These are phyloP conservation scores for Brachyptera putata DNA, from an alignment of 2,888 invertebrate species.

Conservation along the genomic window DNA sequence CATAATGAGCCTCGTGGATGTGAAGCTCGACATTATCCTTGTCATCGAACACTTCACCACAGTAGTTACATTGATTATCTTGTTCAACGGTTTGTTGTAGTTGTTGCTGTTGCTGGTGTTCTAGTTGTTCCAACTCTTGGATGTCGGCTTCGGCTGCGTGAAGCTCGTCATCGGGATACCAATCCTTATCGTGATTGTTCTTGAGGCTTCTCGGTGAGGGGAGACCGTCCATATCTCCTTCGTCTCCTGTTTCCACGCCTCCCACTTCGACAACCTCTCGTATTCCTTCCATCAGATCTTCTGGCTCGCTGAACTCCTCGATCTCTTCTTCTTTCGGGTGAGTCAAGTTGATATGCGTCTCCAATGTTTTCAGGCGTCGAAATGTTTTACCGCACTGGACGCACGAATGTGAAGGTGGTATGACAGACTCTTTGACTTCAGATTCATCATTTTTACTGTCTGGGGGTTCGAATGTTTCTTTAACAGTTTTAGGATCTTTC, in stretches of 20 bases:
- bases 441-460: slow-evolving; percentile 20
- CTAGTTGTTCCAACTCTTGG: slow-evolving; percentile 43
- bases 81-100: slow-evolving; percentile 20
- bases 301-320: slow-evolving; percentile 79
- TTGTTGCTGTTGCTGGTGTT: slow-evolving; percentile 23
- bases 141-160: slow-evolving; percentile 47
- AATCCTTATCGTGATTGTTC: slow-evolving; percentile 28
- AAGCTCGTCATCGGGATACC: slow-evolving; percentile 46
- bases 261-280: slow-evolving; percentile 64
- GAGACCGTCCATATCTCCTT: slow-evolving; percentile 44
- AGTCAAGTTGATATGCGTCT: slow-evolving; percentile 56
- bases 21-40: slow-evolving; percentile 30
- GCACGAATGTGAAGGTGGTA: slow-evolving; percentile 42
- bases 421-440: neutral
- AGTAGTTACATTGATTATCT: slow-evolving; percentile 38
- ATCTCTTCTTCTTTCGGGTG: slow-evolving; percentile 56
- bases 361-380: slow-evolving; percentile 59
- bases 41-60: slow-evolving; percentile 38
- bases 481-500: slow-evolving; percentile 10
- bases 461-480: slow-evolving; percentile 13
- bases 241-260: slow-evolving; percentile 45
- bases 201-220: slow-evolving; percentile 35
- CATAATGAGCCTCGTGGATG: slow-evolving; percentile 23
- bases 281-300: slow-evolving; percentile 82
- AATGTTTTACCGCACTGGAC: slow-evolving; percentile 54